Conservation (phyloP, 2,113 vertebrate genomes). For the Anolis carolinensis region DNA sequence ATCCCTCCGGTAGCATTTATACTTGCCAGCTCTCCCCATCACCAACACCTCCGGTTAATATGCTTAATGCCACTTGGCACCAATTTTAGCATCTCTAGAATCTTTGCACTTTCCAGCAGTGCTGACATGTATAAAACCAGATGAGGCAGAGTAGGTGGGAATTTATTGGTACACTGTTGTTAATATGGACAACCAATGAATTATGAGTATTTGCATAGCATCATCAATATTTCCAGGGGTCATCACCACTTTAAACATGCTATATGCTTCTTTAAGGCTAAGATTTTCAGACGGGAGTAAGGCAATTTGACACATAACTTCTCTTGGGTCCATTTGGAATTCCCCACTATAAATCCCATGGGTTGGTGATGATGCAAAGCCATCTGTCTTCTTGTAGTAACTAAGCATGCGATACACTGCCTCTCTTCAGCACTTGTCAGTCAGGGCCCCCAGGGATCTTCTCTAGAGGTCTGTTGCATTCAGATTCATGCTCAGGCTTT, state of each 20-base stretch:
- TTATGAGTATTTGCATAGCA: constrained; percentile 1
- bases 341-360: not conserved
- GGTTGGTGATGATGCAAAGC: constrained; percentile 7
- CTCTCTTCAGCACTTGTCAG: constrained; percentile 14
- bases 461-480: constrained; percentile 2
- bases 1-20: constrained; percentile 38
- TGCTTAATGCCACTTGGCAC: constrained; percentile 43
- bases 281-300: not conserved
- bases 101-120: not conserved
- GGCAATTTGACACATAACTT: not conserved
- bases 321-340: constrained; percentile 1
- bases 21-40: constrained; percentile 24
- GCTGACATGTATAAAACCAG: rapidly evolving
- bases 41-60: constrained; percentile 3
- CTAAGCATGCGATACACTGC: not conserved
- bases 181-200: constrained; percentile 7
- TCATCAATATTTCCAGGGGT: not conserved
- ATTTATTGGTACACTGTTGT: not conserved
- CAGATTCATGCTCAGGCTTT: not conserved
- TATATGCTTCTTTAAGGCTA: constrained; percentile 8
- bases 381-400: constrained; percentile 6
- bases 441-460: constrained; percentile 11
- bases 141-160: constrained; percentile 12
- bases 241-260: constrained; percentile 5
- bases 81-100: constrained; percentile 24